Evolutionary conservation across 35 echinoderm and acorn worm species (phyloP), one percentile per base, ranked within the genome.

Genomic region (Chiridota heheva): DNA sequence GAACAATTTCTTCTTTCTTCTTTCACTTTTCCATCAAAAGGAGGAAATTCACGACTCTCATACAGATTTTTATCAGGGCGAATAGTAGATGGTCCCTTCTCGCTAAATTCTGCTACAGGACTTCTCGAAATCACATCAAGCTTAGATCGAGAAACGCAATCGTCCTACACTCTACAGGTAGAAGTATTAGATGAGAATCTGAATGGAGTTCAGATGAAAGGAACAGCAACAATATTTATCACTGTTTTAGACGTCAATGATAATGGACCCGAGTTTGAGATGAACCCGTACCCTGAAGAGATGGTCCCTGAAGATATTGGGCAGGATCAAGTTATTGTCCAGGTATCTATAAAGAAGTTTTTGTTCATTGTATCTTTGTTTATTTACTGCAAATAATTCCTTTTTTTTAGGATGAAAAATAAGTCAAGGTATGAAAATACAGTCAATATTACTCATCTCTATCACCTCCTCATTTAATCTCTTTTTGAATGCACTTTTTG

Each of bases 201-300:
- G 24, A 77, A 53, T 18, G 46, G 82, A 8, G 58, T 48, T 0
- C 77, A 84, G 27, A 70, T 76, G 24, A 80, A 66, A 4, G 82
- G 75, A 20, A 63, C 75, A 1, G 66, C 82, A 18, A 77, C 82
- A 1, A 87, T 96, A 5, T 40, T 58, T 4, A 83, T 96, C 8
- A 90, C 66, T 29, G 82, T 96, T 4, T 77, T 70, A 0, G 92
- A 96, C 46, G 82, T 90, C 32, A 96, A 96, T 63, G 92, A 96
- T 41, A 96, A 96, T 37, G 81, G 81, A 24, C 92, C 92, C 7
- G 20, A n/a, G 36, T 96, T 96, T 63, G 44, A 65, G 1, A 41
- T 82, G 38, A 82, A 90, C 68, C 71, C 78, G 26, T 96, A 96
- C 35, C 73, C 73, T 56, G 74, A 65, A 8, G 44, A 69, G 17